Percentiles rank a stretch among this genome's conserved stretches.
These are phyloP conservation scores for Oryzias woworae DNA, from an alignment of 2,113 vertebrate species.

Conservation along the genomic window DNA sequence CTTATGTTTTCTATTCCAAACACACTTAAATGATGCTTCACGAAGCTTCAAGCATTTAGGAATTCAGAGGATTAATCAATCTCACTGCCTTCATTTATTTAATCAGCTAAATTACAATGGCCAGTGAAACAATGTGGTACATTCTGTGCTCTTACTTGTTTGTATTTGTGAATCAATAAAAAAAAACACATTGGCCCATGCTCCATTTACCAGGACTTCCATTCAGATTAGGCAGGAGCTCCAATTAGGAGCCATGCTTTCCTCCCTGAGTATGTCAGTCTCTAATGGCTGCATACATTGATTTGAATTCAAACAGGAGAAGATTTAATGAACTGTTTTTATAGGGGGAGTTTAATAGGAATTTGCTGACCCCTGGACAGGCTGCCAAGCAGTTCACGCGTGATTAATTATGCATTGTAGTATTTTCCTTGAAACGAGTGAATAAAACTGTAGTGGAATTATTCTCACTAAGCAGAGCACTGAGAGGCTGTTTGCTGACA, in stretches of 20 bases:
- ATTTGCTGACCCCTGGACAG: slow-evolving; percentile 67
- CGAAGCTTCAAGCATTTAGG: slow-evolving; percentile 7
- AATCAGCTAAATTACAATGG: slow-evolving; percentile 35
- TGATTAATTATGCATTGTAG: slow-evolving; percentile 73
- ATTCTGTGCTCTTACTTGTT: slow-evolving; percentile 37
- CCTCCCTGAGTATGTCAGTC: slow-evolving; percentile 64
- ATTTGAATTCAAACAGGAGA: slow-evolving; percentile 82
- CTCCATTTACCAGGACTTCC: slow-evolving; percentile 71
- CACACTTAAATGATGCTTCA: not conserved
- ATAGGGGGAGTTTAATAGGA: slow-evolving; percentile 74
- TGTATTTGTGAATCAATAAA: slow-evolving; percentile 73
- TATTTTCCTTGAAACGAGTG: slow-evolving; percentile 48
- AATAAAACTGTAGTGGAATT: slow-evolving; percentile 18
- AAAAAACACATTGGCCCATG: slow-evolving; percentile 69
- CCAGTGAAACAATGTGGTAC: slow-evolving; percentile 42
- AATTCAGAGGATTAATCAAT: slow-evolving; percentile 25
- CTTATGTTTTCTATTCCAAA: no score
- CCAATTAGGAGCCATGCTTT: slow-evolving; percentile 73
- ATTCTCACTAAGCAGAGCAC: not conserved
- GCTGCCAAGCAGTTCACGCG: slow-evolving; percentile 69
- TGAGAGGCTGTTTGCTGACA: slow-evolving; percentile 8
- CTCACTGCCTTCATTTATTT: slow-evolving; percentile 20
- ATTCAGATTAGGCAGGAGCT: slow-evolving; percentile 75
- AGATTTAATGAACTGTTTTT: slow-evolving; percentile 81
- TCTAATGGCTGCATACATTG: slow-evolving; percentile 78